Base-by-base conservation (phyloP, 2,797 vertebrate species). In the Sebastes nivosus region DNA sequence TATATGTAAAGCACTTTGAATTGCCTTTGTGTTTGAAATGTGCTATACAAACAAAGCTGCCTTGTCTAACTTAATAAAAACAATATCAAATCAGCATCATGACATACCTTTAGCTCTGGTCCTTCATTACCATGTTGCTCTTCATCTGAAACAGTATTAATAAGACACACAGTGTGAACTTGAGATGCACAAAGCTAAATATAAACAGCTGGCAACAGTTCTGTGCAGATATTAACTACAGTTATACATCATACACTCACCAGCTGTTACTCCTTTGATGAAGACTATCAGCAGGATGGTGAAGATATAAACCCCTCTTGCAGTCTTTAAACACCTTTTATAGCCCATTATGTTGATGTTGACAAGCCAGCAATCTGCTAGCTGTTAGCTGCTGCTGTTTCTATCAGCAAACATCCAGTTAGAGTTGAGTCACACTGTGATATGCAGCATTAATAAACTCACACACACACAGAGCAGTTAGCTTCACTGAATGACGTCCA, bases 81-180 rank as follows among this genome's bases (percentile, higher is more conserved):
- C 0, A 38, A 18, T 10, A 46, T 29, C 16, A 55, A 54, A 66
- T 25, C 34, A 34, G 5, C 6, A 42, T 36, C 6, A 54, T 8
- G 3, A 12, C 63, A 2, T 72, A 95, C 95, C 93, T 95, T 95
- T 10, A 95, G 79, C 36, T 95, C 92, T 46, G 92, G 87, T 7
- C 81, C 78, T 20, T 91, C 91, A 46, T 92, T 90, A 4, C 65
- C 86, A 20, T 89, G 89, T 34, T 89, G 83, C 16, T 92, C 88
- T 79, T 92, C 92, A 75, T 94, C 95, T 95, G 90, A 32, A 92
- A 91, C 38, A 83, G 20, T 78, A 66, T 58, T 18, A 72, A 86
- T 2, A 84, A 9, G 34, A 32, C 61, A 66, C 5, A n/a, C 30
- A 46, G 7, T 20, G 66, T 30, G 52, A 54, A 4, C 14, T 66